Evolutionary conservation across 2,888 invertebrate genomes (phyloP).

Genomic region (Cantharis flavilabris): DNA sequence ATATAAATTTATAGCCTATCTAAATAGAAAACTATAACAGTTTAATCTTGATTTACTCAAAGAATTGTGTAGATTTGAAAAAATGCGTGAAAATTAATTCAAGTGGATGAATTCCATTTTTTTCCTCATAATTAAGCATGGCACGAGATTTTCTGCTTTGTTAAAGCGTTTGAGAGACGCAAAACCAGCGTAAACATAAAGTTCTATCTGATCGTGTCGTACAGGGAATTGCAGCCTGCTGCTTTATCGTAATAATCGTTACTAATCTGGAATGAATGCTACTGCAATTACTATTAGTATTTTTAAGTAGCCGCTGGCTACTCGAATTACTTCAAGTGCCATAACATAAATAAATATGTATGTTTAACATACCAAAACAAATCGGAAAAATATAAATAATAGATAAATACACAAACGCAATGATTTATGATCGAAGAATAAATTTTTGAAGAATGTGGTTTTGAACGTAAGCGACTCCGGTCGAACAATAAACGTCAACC

Average conservation of each 20-base stretch:
- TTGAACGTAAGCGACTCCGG: background rate
- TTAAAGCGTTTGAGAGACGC: background rate
- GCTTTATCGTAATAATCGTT: conserved; percentile 13
- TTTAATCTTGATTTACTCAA: background rate
- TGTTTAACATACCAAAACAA: background rate
- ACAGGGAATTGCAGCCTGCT: conserved; percentile 5
- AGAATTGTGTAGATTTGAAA: background rate
- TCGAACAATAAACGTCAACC: background rate
- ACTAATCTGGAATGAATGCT: conserved; percentile 19
- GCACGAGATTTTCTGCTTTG: conserved; percentile 7
- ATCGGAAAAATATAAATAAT: background rate
- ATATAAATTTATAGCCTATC: background rate
- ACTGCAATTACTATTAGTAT: conserved; percentile 19
- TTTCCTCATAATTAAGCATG: background rate
- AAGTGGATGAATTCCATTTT: background rate
- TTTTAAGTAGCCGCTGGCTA: conserved; percentile 14
- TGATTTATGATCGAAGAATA: background rate
- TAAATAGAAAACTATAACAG: background rate
- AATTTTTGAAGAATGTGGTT: background rate
- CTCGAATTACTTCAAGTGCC: conserved; percentile 3
- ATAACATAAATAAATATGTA: background rate
- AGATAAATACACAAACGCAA: background rate
- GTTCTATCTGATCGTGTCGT: background rate
- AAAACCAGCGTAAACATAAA: conserved; percentile 2
- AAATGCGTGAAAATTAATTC: background rate